These are phyloP conservation scores for Atrichornis clamosus DNA, from an alignment of 2,113 vertebrate species.

Conservation along the genomic window DNA sequence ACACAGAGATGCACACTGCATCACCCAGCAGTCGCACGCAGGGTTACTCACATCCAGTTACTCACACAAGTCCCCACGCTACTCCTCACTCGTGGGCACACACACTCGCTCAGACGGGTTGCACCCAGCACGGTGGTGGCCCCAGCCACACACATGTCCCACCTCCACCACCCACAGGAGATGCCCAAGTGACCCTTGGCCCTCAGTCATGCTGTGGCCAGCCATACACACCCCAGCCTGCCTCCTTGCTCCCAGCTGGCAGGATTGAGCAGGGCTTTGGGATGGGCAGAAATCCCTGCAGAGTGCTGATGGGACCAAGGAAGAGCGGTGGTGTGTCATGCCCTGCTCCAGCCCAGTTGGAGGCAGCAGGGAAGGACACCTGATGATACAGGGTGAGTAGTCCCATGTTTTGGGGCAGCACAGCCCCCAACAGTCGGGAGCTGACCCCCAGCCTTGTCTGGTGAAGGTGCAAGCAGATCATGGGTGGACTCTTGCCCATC, in stretches of 20 bases:
- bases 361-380: not conserved
- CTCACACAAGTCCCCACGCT: not conserved
- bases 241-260: not conserved
- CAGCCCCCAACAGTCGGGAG: not conserved
- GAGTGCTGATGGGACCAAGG: not conserved
- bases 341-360: not conserved
- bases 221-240: not conserved
- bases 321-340: rapidly evolving
- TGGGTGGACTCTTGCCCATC: not conserved
- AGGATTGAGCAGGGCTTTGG: not conserved
- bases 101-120: not conserved
- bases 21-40: not conserved
- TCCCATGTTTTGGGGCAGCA: not conserved
- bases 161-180: not conserved
- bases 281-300: not conserved
- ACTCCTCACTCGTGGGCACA: not conserved
- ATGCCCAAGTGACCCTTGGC: no score
- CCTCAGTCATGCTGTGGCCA: not conserved
- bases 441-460: not conserved
- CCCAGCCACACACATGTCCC: rapidly evolving
- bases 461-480: not conserved
- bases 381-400: not conserved
- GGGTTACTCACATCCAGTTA: not conserved
- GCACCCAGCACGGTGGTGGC: not conserved
- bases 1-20: rapidly evolving